Conservation (phyloP, 2,797 vertebrate species). For the Varecia variegata region DNA sequence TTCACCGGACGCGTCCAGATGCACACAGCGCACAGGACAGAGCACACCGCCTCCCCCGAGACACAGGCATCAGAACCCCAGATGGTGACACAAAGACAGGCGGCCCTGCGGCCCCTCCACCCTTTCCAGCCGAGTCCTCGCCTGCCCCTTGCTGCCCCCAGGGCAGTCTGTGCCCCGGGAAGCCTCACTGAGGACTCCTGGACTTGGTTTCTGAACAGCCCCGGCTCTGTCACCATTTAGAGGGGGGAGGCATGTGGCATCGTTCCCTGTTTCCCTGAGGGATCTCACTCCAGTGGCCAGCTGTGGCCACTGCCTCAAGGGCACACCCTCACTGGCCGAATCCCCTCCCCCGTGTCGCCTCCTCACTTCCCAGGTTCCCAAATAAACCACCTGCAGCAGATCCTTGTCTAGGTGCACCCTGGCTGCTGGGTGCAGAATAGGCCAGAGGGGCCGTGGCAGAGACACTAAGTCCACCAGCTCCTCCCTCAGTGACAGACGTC, state of each 20-base stretch:
- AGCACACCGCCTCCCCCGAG: neutral
- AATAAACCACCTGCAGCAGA: accelerated
- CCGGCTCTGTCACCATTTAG: neutral
- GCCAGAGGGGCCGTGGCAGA: neutral
- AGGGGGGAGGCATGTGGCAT: accelerated
- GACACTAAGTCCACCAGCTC: neutral
- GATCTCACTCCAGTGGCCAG: neutral
- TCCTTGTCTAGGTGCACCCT: neutral
- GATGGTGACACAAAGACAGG: too few relatives aligned
- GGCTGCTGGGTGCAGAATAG: neutral
- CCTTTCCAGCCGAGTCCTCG: too few relatives aligned
- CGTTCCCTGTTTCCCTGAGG: accelerated
- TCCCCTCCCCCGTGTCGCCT: neutral
- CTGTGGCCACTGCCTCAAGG: neutral
- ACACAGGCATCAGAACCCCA: neutral
- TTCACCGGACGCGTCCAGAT: neutral
- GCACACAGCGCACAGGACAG: neutral
- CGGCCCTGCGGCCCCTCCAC: too few relatives aligned
- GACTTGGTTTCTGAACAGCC: neutral
- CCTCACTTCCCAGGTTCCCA: neutral
- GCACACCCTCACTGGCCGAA: too few relatives aligned
- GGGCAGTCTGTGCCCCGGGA: too few relatives aligned
- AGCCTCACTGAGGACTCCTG: neutral
- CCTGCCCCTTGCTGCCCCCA: too few relatives aligned
- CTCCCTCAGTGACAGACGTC: neutral